Evolutionary conservation across 2,888 invertebrate genomes (phyloP).

Genomic region (Troides oblongomaculatus): DNA sequence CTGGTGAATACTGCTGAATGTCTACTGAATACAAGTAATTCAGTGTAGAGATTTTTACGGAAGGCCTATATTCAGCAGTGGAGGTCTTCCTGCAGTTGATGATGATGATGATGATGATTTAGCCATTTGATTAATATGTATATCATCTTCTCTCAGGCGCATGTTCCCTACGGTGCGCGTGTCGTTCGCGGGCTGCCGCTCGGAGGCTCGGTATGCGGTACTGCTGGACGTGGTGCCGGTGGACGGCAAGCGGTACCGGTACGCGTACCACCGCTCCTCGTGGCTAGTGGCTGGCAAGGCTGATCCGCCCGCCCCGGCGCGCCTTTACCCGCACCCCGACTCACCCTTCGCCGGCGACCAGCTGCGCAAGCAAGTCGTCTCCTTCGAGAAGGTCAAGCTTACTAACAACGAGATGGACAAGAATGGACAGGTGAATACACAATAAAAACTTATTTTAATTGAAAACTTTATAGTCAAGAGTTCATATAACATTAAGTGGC

Average conservation of each 20-base stretch:
- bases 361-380: constrained; percentile 96
- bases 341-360: constrained; percentile 97
- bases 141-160: constrained; percentile 81
- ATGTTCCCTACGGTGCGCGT: constrained; percentile 99
- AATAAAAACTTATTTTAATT: not conserved
- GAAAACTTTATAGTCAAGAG: not conserved
- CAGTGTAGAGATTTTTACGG: too few relatives aligned
- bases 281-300: constrained; percentile 99
- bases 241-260: constrained; percentile 97
- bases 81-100: too few relatives aligned
- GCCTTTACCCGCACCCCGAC: constrained; percentile 97
- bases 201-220: constrained; percentile 93
- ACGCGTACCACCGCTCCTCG: constrained; percentile 98
- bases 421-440: constrained; percentile 90
- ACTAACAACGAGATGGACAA: constrained; percentile 99
- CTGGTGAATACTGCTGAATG: too few relatives aligned
- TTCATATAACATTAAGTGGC: not conserved
- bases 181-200: constrained; percentile 91
- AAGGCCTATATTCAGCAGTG: too few relatives aligned
- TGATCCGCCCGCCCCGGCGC: constrained; percentile 95
- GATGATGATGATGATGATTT: too few relatives aligned
- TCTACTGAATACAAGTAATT: too few relatives aligned
- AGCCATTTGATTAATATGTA: not conserved
- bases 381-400: constrained; percentile 98
- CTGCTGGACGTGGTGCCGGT: constrained; percentile 98